Evolutionary conservation across 2,888 invertebrate species (phyloP), one percentile per base, ranked within the genome.

Genomic region (Cetonia aurata): DNA sequence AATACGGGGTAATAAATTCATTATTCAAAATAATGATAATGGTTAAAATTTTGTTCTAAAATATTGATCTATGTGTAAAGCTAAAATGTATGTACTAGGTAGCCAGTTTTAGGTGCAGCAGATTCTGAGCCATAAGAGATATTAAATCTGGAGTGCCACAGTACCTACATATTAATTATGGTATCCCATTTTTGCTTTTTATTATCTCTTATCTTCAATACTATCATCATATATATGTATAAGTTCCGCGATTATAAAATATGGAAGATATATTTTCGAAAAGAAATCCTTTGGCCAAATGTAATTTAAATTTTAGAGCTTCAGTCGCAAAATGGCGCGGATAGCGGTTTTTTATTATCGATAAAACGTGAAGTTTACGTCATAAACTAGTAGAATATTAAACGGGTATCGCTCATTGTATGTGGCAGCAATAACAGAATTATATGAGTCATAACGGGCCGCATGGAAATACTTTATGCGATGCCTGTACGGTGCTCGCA

Each of bases 381-480:
- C 15, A 56, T 67, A 67, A 67, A 67, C 67, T 56, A 56, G 67
- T 46, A 42, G 41, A 55, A 67, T 67, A 67, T 67, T 67, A 67
- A 67, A 44, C 31, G 48, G 46, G 46, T 62, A 62, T 62, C 62
- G 48, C 42, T 67, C 67, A 56, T 67, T 67, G 67, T 67, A 67
- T 56, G 67, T 68, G 68, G 68, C 57, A 68, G 68, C 57, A 68
- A 57, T 68, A 53, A 57, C 57, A 44, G 68, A 68, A 68, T 68
- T 68, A 68, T 68, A 68, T 57, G 68, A 68, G 57, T 68, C 68
- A 68, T 68, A 68, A 68, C 68, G 42, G 50, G 33, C 56, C n/a
- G 37, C 50, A 71, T 55, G 70, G 70, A 69, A 73, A 73, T 73
- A 71, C 67, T 73, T 73, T 73, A 73, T 70, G 73, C 66, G 62